Base-by-base conservation (phyloP, 2,888 invertebrate species). In the Tinea semifulvella region DNA sequence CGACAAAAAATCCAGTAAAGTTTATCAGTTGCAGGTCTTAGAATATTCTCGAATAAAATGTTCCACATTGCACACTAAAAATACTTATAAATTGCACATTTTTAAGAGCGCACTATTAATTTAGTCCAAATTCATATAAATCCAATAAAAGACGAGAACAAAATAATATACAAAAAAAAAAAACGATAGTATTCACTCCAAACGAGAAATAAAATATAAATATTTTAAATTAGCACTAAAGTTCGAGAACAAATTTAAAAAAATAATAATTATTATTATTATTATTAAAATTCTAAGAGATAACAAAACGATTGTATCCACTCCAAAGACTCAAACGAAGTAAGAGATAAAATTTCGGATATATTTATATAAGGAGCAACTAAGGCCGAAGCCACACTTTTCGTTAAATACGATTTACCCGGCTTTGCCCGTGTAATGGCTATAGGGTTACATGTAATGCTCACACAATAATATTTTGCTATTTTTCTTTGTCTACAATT, bases 1-100 rank as follows among this genome's bases (percentile, higher is more conserved):
- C 67, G 58, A 52, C 54, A 68, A 51, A 65, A 61, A 59, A 61
- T 68, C 68, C 69, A 60, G 55, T 56, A 57, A 13, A 60, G 50
- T 47, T 59, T 52, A 54, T 56, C 60, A 53, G 63, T 56, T 46
- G 52, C 56, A 60, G 51, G 53, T 54, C 57, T 51, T 54, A 49
- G 60, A 62, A 63, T 63, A 50, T 62, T 65, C 58, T 63, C 61
- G 60, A 64, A 52, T 49, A 53, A 52, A 52, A 55, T 54, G 53
- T 54, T 56, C 55, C 58, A 61, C 71, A 72, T 71, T 50, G 59
- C 71, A 68, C 61, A 53, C 45, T 46, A 16, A 39, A 3, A 36
- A 36, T 14, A 38, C 8, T 35, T 35, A 35, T 13, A 35, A 8
- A 35, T 35, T 16, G 16, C 35, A 14, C 26, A 26, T 26, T 26